Conservation (phyloP, 2,797 vertebrate species). For the Brotula barbata region DNA sequence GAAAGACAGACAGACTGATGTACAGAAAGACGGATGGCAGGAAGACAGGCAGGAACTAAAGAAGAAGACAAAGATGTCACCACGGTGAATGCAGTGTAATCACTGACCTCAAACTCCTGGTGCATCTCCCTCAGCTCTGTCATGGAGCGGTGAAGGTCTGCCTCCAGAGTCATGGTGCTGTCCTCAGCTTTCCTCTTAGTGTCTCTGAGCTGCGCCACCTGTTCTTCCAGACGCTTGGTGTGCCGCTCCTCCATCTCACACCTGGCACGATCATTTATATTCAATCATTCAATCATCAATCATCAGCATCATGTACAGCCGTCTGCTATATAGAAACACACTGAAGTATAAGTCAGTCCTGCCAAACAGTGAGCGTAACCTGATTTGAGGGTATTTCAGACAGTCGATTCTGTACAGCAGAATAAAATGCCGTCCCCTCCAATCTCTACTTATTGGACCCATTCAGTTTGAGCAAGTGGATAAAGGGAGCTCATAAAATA, state of each 20-base stretch:
- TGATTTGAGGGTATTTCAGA: background rate
- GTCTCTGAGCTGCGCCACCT: slow-evolving; percentile 68
- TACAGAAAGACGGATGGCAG: too few relatives aligned
- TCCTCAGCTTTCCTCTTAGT: slow-evolving; percentile 62
- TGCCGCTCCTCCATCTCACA: slow-evolving; percentile 72
- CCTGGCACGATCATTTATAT: slow-evolving; percentile 39
- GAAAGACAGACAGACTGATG: too few relatives aligned
- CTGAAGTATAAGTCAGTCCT: background rate
- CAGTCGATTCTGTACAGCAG: background rate
- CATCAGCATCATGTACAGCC: too few relatives aligned
- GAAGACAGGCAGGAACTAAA: background rate
- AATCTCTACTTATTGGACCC: background rate
- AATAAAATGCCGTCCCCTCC: background rate
- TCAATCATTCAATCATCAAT: background rate
- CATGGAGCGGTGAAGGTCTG: slow-evolving; percentile 55
- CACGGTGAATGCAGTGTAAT: background rate
- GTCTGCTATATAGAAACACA: background rate
- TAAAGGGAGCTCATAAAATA: too few relatives aligned
- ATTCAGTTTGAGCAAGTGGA: background rate
- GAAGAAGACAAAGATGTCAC: background rate
- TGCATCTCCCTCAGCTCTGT: slow-evolving; percentile 64
- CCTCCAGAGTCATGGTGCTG: slow-evolving; percentile 58
- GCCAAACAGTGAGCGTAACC: background rate
- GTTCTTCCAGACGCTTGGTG: slow-evolving; percentile 67
- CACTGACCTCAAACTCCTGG: slow-evolving; percentile 67